These are phyloP conservation scores for Tupaia chinensis DNA, from an alignment of 2,113 vertebrate genomes.

Conservation along the genomic window DNA sequence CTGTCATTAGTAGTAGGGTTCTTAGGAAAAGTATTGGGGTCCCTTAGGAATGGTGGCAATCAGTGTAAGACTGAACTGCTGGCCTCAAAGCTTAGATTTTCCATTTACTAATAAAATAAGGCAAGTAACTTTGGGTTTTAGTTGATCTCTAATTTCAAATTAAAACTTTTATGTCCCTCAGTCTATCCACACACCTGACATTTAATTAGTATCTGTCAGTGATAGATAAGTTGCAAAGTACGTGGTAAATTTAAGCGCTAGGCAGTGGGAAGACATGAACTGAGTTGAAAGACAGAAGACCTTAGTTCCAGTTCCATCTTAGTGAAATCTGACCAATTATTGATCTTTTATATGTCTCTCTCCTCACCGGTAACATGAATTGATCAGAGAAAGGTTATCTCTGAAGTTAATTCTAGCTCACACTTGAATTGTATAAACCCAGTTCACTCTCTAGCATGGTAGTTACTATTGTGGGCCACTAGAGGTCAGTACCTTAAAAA, in stretches of 20 bases:
- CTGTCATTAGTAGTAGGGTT: neutral
- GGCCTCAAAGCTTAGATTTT: neutral
- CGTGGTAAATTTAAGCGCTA: neutral
- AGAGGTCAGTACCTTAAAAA: conserved; percentile 78
- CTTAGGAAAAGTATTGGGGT: neutral
- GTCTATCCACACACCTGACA: neutral
- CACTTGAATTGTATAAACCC: neutral
- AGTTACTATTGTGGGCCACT: neutral
- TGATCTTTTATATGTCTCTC: neutral
- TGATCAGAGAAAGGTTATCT: neutral
- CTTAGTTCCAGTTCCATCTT: neutral
- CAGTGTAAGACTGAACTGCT: neutral
- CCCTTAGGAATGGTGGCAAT: neutral
- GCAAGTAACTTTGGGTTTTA: neutral
- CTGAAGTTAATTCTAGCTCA: neutral
- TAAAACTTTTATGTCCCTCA: neutral
- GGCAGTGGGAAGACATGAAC: neutral
- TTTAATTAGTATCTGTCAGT: neutral
- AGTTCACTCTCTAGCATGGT: neutral
- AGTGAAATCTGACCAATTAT: too few species aligned
- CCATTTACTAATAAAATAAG: neutral
- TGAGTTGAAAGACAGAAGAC: neutral
- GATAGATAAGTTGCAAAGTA: neutral
- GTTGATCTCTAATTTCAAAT: neutral
- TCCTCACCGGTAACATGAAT: neutral